Conservation (phyloP, 2,113 vertebrate genomes). For the Herpailurus yagouaroundi region DNA sequence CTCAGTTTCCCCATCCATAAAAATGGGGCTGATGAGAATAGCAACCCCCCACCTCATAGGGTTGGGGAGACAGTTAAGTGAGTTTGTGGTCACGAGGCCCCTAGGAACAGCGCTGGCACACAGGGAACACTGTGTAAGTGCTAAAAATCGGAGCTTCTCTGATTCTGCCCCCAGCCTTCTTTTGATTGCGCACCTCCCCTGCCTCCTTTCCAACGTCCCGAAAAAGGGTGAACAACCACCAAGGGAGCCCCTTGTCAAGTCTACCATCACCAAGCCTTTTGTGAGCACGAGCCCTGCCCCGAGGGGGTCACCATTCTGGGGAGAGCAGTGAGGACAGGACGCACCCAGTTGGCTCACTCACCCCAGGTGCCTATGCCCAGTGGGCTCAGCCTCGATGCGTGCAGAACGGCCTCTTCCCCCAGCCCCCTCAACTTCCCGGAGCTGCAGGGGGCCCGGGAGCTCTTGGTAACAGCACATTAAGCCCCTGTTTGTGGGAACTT, state of each 20-base stretch:
- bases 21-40: background rate
- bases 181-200: background rate
- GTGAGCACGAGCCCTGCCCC: background rate
- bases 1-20: background rate
- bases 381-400: background rate
- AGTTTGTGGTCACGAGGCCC: background rate
- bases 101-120: background rate
- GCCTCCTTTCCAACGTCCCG: background rate
- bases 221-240: background rate
- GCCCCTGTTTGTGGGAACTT: slow-evolving; percentile 71
- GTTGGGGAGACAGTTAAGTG: background rate
- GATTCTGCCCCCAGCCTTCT: background rate
- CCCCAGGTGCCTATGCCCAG: background rate
- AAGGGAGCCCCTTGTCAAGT: background rate
- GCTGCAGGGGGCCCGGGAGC: background rate
- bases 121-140: no score
- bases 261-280: background rate
- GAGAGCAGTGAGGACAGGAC: background rate
- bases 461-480: slow-evolving; percentile 71
- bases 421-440: background rate
- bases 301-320: background rate
- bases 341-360: background rate
- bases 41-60: background rate
- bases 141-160: background rate
- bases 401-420: background rate